Evolutionary conservation across 2,888 invertebrate species (phyloP), one percentile per base, ranked within the genome.

Genomic region (Ophioninae sp.): DNA sequence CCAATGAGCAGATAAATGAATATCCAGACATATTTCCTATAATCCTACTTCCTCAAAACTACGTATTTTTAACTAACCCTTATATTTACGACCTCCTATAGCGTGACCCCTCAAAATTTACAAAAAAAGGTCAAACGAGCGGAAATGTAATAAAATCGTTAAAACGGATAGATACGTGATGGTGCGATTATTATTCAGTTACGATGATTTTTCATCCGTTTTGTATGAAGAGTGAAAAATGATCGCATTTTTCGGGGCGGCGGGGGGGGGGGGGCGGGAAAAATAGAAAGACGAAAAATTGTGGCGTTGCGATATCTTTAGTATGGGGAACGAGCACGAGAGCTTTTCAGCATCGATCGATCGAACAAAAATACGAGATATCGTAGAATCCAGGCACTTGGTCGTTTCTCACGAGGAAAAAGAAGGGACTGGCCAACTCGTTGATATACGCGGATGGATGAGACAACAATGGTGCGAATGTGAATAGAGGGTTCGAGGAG

Each of bases 401-500:
- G 69, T 69, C 67, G 20, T 30, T 71, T 51, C 51, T 59, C 17
- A 44, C 58, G 68, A 76, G 67, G 20, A 76, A 3, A 68, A 59
- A 77, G 37, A 58, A 68, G n/a, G 23, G 59, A 77, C 30, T 44
- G 68, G 30, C 67, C 30, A 59, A 37, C 71, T 22, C 41, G 58
- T 10, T 59, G 67, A 13, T 51, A 72, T 67, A 79, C 59, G 56
- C 23, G 73, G 59, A 59, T 65, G 73, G 67, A 73, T 79, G 67
- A 73, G 73, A 73, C 65, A 73, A 73, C 59, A 73, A 41, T 39
- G 59, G 44, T 30, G 39, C 23, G 59, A 59, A 59, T 65, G 41
- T 71, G 56, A 79, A 67, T 67, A 58, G 72, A 73, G 58, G 59
- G 65, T 67, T 59, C 59, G 79, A 67, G 73, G 65, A 79, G 71